Evolutionary conservation across 2,888 invertebrate genomes (phyloP).

Genomic region (Melipona beecheii): DNA sequence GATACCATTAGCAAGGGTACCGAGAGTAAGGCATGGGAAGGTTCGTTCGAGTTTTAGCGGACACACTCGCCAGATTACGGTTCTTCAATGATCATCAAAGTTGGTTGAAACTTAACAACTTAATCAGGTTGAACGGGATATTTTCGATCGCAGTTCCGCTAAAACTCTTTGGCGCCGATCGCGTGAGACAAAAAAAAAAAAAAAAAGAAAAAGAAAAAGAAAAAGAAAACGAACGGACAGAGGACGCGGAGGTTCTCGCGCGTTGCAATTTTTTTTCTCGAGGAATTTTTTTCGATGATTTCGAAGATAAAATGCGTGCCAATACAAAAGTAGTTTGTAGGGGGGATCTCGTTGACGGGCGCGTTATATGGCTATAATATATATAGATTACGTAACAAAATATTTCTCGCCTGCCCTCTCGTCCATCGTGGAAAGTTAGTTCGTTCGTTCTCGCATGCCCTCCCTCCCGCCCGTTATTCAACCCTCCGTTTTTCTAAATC

Average conservation of each 20-base stretch:
- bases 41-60: constrained; percentile 18
- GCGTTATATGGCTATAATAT: constrained; percentile 20
- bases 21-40: constrained; percentile 36
- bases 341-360: constrained; percentile 34
- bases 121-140: neutral
- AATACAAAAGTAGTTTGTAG: constrained; percentile 14
- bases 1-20: constrained; percentile 20
- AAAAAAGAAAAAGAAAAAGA: no score
- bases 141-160: neutral
- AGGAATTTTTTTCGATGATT: constrained; percentile 13
- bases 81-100: no score
- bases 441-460: constrained; percentile 12
- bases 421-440: constrained; percentile 23
- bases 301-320: constrained; percentile 15
- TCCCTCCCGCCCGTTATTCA: constrained; percentile 3
- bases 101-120: neutral
- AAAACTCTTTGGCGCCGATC: neutral
- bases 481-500: neutral
- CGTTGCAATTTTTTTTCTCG: neutral
- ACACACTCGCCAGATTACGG: no score
- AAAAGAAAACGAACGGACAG: neutral
- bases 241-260: neutral
- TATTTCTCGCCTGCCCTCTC: constrained; percentile 38
- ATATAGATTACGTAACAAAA: constrained; percentile 47
- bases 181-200: neutral